Percentiles rank a stretch among this genome's conserved stretches.
Evolutionary conservation across 2,888 invertebrate species (phyloP).

Genomic region (Cantharis lateralis): DNA sequence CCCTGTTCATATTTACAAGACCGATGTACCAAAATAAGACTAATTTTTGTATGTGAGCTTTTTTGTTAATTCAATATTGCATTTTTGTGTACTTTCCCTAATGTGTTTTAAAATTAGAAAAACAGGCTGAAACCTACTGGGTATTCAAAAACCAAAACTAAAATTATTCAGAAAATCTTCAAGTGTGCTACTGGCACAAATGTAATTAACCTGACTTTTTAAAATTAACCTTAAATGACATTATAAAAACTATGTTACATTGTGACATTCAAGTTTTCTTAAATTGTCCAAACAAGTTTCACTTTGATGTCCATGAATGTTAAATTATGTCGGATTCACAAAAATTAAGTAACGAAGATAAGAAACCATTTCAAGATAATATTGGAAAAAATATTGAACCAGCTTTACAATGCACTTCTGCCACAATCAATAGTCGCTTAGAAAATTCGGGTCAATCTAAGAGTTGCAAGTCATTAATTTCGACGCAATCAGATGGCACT

Average conservation of each 20-base stretch:
- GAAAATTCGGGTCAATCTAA: constrained; percentile 13
- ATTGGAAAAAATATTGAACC: constrained; percentile 2
- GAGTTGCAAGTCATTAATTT: constrained; percentile 19
- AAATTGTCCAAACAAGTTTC: background rate
- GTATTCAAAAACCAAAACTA: background rate
- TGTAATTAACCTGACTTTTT: background rate
- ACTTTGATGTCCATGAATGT: background rate
- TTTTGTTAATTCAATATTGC: constrained; percentile 41
- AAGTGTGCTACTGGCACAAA: background rate
- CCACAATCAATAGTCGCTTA: constrained; percentile 1
- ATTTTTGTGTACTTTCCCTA: constrained; percentile 43
- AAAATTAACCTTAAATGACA: background rate
- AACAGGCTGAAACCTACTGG: background rate
- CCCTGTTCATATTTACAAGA: constrained; percentile 43
- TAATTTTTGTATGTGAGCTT: constrained; percentile 36
- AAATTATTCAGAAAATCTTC: background rate
- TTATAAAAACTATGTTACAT: background rate
- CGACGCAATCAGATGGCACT: constrained; percentile 32
- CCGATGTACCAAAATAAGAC: constrained; percentile 41
- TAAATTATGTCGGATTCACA: background rate
- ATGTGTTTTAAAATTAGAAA: background rate
- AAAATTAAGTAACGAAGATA: background rate
- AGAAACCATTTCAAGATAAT: background rate
- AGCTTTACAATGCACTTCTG: constrained; percentile 8
- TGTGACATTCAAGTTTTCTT: background rate